Evolutionary conservation across 2,797 vertebrate genomes (phyloP).

Genomic region (Sebastes alutus): DNA sequence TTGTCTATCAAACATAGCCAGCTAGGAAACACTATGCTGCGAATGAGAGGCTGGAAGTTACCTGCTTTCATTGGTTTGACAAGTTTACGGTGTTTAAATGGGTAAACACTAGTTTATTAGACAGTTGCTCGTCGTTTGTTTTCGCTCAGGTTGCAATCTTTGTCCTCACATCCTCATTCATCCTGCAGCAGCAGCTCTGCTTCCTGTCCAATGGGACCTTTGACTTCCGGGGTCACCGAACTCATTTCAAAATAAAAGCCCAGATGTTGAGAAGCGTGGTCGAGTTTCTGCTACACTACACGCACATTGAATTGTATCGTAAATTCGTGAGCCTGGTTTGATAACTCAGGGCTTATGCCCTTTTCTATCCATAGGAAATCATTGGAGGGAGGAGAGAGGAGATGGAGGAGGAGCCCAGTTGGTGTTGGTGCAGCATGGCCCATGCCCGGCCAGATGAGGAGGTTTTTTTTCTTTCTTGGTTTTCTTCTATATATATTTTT

Average conservation of each 20-base stretch:
- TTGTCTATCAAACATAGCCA: constrained; percentile 11
- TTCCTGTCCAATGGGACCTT: not conserved
- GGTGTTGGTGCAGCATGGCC: too few relatives aligned
- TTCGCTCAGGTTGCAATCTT: constrained; percentile 30
- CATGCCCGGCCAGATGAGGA: too few relatives aligned
- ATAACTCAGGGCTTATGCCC: too few relatives aligned
- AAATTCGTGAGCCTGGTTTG: too few relatives aligned
- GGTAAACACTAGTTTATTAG: not conserved
- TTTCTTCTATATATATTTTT: too few relatives aligned
- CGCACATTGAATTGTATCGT: too few relatives aligned
- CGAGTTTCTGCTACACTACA: not conserved
- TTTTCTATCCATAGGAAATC: too few relatives aligned
- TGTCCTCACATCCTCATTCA: constrained; percentile 41
- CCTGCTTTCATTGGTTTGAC: not conserved
- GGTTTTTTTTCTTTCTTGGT: too few relatives aligned
- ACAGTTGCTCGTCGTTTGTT: not conserved
- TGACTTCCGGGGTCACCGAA: constrained; percentile 63
- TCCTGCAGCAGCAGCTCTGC: constrained; percentile 12
- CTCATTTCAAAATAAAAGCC: constrained; percentile 51
- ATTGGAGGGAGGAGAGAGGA: too few relatives aligned
- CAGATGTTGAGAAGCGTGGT: accelerated
- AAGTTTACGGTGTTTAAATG: too few relatives aligned
- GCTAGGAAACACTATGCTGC: too few relatives aligned
- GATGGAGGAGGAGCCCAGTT: too few relatives aligned
- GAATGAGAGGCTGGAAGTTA: not conserved